Conservation (phyloP, 2,888 invertebrate genomes). For the Invenusta paracnida region DNA sequence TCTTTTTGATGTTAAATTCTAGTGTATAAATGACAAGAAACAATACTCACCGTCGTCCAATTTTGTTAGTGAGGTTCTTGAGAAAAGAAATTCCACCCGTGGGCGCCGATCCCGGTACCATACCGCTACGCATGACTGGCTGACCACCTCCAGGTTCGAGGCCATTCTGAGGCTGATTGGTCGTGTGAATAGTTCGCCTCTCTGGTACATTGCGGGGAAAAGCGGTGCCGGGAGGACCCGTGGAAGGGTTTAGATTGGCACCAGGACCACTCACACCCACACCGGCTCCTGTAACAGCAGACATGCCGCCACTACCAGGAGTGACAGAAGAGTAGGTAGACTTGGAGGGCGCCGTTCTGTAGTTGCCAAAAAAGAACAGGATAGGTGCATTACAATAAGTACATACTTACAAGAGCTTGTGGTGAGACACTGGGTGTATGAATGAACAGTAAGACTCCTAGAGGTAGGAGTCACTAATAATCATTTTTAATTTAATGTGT, state of each 20-base stretch:
- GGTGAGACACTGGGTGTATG: no score
- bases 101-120: background rate
- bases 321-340: background rate
- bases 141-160: background rate
- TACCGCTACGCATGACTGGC: background rate
- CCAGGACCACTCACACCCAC: background rate
- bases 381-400: no score
- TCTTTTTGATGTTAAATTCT: no score
- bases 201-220: constrained; percentile 36
- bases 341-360: constrained; percentile 4
- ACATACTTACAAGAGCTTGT: no score
- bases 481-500: no score
- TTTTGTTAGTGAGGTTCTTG: constrained; percentile 6
- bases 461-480: no score
- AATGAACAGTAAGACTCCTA: no score
- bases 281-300: background rate
- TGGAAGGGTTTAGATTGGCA: background rate
- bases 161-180: constrained; percentile 22
- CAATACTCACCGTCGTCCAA: background rate
- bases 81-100: constrained; percentile 26
- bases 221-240: background rate
- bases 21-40: no score
- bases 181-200: constrained; percentile 37
- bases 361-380: background rate
- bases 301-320: background rate